Percentiles rank a stretch among this genome's conserved stretches.
These are phyloP conservation scores for Rhodinocichla rosea DNA, from an alignment of 2,113 vertebrate species.

Conservation along the genomic window DNA sequence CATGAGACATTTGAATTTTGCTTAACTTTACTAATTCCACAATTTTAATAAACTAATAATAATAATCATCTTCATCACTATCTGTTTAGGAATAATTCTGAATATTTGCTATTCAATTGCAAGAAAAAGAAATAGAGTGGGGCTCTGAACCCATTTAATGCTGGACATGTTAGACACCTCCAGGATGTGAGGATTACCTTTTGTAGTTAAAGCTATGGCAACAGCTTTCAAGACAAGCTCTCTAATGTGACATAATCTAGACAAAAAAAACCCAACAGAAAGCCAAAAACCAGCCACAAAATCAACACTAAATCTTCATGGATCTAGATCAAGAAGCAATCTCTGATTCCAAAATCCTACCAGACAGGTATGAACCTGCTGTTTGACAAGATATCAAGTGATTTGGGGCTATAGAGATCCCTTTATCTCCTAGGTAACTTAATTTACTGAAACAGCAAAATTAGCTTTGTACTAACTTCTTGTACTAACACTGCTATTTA, in stretches of 20 bases:
- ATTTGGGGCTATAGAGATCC: not conserved
- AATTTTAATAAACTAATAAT: not conserved
- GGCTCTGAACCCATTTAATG: not conserved
- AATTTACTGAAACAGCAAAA: not conserved
- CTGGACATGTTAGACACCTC: not conserved
- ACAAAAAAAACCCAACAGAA: not conserved
- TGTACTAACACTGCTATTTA: not conserved
- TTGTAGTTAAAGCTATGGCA: not conserved
- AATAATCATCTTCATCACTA: not conserved
- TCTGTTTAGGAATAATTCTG: not conserved
- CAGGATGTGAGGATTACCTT: not conserved
- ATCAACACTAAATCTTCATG: not conserved
- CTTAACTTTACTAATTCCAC: not conserved
- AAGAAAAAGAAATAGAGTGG: not conserved
- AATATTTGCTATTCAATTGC: not conserved
- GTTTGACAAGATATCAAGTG: not conserved
- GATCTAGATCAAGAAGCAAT: not conserved
- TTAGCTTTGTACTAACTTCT: not conserved
- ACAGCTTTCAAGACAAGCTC: not conserved
- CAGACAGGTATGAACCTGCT: not conserved
- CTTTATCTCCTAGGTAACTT: constrained; percentile 35
- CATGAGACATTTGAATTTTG: not conserved
- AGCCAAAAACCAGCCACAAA: not conserved
- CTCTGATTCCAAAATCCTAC: not conserved
- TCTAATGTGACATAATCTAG: not conserved